Conservation (phyloP, 2,797 vertebrate genomes). For the Hydrolagus colliei region DNA sequence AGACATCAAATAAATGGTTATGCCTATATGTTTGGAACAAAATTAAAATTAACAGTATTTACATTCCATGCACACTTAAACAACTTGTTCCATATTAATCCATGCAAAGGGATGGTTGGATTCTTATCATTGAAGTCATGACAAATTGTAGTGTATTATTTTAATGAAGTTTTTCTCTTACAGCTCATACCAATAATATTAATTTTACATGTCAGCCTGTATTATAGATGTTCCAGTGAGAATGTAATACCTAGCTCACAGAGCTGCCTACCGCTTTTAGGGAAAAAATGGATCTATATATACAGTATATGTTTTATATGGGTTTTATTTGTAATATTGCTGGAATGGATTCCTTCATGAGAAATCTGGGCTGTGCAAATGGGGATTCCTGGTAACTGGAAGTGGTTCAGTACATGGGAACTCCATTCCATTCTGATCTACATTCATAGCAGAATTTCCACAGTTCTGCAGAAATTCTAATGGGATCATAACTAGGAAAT, state of each 20-base stretch:
- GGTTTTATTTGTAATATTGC: no score
- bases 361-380: no score
- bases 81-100: not conserved
- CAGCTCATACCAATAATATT: not conserved
- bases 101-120: not conserved
- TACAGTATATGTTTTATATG: not conserved
- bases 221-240: not conserved
- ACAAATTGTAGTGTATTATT: constrained; percentile 7
- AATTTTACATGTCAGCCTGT: not conserved
- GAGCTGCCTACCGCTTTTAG: not conserved
- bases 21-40: constrained; percentile 20
- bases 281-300: not conserved
- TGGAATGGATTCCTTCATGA: no score
- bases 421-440: no score
- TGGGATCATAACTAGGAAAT: no score
- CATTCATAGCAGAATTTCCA: no score
- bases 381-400: no score
- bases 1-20: constrained; percentile 24
- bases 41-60: constrained; percentile 22
- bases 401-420: no score
- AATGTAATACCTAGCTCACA: not conserved
- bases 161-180: constrained; percentile 10
- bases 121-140: constrained; percentile 4
- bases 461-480: no score
- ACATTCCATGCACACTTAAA: constrained; percentile 6